These are phyloP conservation scores for Sebastes matsubarae DNA, from an alignment of 2,797 vertebrate species.

Conservation along the genomic window DNA sequence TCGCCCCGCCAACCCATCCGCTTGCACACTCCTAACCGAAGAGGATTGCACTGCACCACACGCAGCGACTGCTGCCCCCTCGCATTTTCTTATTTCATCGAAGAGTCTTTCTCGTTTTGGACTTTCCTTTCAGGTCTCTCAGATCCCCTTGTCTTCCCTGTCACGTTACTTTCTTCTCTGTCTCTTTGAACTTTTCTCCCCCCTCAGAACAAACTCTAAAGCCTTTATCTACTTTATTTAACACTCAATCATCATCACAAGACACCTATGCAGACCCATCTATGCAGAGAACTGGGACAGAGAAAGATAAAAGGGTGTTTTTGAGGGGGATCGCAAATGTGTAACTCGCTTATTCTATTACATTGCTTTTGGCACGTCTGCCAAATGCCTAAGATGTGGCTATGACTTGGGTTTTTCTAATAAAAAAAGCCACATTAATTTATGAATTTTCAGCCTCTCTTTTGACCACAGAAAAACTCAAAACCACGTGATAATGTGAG, in stretches of 20 bases:
- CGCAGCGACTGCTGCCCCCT: slow-evolving; percentile 31
- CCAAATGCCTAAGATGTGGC: not conserved
- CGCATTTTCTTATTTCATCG: slow-evolving; percentile 14
- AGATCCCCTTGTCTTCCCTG: slow-evolving; percentile 13
- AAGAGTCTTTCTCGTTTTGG: slow-evolving; percentile 11
- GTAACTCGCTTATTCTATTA: not conserved
- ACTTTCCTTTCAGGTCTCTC: slow-evolving; percentile 20
- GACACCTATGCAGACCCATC: not conserved
- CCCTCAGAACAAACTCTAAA: not conserved
- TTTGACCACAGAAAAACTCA: not conserved
- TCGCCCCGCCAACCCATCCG: not conserved
- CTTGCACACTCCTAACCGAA: slow-evolving; percentile 18
- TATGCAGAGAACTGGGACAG: not conserved
- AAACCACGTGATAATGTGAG: not conserved
- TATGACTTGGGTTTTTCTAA: not conserved
- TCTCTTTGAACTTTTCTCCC: not conserved
- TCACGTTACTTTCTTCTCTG: slow-evolving; percentile 5
- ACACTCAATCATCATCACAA: not conserved
- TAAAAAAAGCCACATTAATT: not conserved
- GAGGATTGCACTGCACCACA: slow-evolving; percentile 21
- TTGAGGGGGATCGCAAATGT: not conserved
- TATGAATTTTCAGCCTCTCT: not conserved
- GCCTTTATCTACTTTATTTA: slow-evolving; percentile 18
- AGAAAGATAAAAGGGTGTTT: not conserved
- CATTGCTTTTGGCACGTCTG: not conserved